These are phyloP conservation scores for Hephaestus fuliginosus DNA, from an alignment of 2,797 vertebrate species.

Conservation along the genomic window DNA sequence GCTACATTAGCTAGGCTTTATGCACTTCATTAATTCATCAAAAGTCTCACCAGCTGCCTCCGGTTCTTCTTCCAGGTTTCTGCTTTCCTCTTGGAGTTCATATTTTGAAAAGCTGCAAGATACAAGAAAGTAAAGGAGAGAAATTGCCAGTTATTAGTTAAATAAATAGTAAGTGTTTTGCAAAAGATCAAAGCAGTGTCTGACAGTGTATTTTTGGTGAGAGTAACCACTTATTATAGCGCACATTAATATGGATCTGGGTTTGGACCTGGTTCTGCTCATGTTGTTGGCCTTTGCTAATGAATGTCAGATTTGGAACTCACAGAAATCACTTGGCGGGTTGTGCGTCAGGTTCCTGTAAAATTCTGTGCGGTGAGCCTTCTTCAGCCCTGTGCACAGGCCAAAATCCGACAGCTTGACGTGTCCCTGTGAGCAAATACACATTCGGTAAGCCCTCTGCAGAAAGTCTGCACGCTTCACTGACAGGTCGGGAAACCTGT, in stretches of 20 bases:
- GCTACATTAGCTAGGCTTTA: not conserved
- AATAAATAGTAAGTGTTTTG: not conserved
- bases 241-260: not conserved
- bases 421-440: constrained; percentile 88
- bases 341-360: constrained; percentile 98
- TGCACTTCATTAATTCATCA: not conserved
- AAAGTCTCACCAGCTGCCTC: constrained; percentile 91
- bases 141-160: not conserved
- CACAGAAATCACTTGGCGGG: constrained; percentile 98
- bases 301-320: constrained; percentile 71
- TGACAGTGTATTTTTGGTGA: not conserved
- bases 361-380: constrained; percentile 98
- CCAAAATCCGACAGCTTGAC: constrained; percentile 99
- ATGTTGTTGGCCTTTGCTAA: not conserved
- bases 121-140: not conserved
- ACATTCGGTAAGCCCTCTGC: not conserved
- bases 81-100: constrained; percentile 99
- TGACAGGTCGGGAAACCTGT: not conserved
- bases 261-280: not conserved
- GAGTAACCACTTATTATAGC: not conserved
- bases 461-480: not conserved
- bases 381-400: constrained; percentile 97
- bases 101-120: constrained; percentile 95
- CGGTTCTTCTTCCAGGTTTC: constrained; percentile 99
- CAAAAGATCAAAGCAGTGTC: not conserved